Base-by-base conservation (phyloP, 1,140 invertebrate species). In the Acromyrmex heyeri region DNA sequence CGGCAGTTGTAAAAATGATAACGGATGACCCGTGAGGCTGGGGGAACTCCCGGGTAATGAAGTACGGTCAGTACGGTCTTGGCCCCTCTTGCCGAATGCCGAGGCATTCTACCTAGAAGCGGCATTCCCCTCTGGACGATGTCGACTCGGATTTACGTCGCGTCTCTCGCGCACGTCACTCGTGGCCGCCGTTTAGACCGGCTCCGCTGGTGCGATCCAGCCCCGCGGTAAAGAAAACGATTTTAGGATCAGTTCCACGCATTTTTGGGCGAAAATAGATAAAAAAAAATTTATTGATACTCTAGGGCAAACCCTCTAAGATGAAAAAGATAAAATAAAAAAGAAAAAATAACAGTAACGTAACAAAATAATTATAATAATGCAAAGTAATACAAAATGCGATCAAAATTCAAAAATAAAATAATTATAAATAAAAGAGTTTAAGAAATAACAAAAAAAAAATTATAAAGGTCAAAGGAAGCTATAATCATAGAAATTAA, bases 1-100 rank as follows among this genome's bases (percentile, higher is more conserved):
- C 94, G 94, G 94, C 94, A 95, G 95, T 94, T 94, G 94, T 95
- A 95, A 95, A 95, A 95, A 95, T 95, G 94, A 95, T 95, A 95
- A 95, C 94, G 93, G 92, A 95, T 95, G 94, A 95, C 93, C 94
- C 92, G 91, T 91, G 94, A 94, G 93, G 92, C 92, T 59, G 77
- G 91, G 90, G 90, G 91, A 93, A 91, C 94, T 94, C 92, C 90
- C 76, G 93, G 94, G 91, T 95, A 95, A 95, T 95, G 94, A 95
- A 95, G 94, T 95, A 95, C 94, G 94, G 95, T 95, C 93, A 93
- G 93, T 92, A 91, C 75, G 69, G 90, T 65, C 30, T 90, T 87
- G 91, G 30, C 90, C 92, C 91, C 91, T 86, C 92, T 91, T 86
- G 87, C 88, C 89, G 91, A 78, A 92, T 90, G 90, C 89, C 90